These are phyloP conservation scores for Acromyrmex charruanus DNA, from an alignment of 1,140 invertebrate species.

Conservation along the genomic window DNA sequence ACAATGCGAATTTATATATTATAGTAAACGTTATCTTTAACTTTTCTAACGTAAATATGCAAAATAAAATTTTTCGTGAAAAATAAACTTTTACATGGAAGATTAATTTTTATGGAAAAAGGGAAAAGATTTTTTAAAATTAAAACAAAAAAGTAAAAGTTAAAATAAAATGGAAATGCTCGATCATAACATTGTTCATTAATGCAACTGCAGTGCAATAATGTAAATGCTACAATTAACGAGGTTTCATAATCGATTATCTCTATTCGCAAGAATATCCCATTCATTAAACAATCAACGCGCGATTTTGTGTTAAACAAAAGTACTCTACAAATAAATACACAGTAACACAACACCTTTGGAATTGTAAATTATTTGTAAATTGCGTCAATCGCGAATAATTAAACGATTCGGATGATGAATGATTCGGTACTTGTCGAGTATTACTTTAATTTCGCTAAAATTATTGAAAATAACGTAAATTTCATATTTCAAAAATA, in stretches of 20 bases:
- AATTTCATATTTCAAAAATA: background rate
- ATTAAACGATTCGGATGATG: background rate
- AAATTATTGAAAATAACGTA: conserved; percentile 19
- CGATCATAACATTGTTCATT: background rate
- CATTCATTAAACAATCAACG: conserved; percentile 31
- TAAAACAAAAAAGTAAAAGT: background rate
- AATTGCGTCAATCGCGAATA: conserved; percentile 25
- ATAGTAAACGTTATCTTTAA: background rate
- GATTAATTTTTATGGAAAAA: background rate
- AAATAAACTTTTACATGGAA: background rate
- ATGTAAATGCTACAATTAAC: background rate
- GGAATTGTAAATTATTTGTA: conserved; percentile 31
- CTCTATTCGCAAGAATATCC: conserved; percentile 6
- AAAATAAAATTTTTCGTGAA: background rate
- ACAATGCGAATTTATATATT: conserved; percentile 22
- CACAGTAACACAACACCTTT: background rate
- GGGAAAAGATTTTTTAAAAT: background rate
- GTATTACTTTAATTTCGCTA: background rate
- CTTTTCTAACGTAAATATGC: background rate
- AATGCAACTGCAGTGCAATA: background rate
- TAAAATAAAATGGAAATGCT: conserved; percentile 1
- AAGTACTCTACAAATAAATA: conserved; percentile 38
- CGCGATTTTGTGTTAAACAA: conserved; percentile 15
- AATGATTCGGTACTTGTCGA: background rate
- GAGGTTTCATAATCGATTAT: conserved; percentile 33